Base-by-base conservation (phyloP, 2,888 invertebrate genomes). In the Scaptomyza cyrtandrae region DNA sequence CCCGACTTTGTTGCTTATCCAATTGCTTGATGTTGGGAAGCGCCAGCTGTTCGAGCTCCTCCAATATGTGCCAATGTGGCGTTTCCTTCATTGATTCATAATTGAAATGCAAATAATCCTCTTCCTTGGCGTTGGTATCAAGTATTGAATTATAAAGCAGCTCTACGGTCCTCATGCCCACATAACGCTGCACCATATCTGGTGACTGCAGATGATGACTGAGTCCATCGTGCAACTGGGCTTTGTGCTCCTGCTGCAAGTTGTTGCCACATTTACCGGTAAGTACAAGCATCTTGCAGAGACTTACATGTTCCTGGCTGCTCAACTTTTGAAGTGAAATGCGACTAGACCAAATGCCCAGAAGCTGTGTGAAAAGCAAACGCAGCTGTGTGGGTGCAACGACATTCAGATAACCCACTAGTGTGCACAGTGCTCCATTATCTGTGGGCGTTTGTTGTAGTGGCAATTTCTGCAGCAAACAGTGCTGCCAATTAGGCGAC, bases 161-260 rank as follows among this genome's bases (percentile, higher is more conserved):
- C 87, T 96, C 96, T 0, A 95, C 94, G 0, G 95, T 94, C 29
- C 95, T 94, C 96, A 97, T 97, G 0, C 97, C 97, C 6, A 95
- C 92, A 35, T 93, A 93, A 65, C 96, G 92, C 13, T 95, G 93
- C 44, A 94, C 93, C 31, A 93, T 91, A 31, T 94, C 93, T 0
- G 95, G 91, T 0, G 94, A 94, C 82, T 96, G 95, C 55, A 97
- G 92, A 91, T 97, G 96, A 65, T 94, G 93, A 0, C 95, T 93
- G 80, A 96, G 93, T 0, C 96, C 96, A 31, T 93, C 92, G 74
- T 94, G 94, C 0, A 96, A 84, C 52, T 94, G 93, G 1, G 85
- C 80, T 56, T 90, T 91, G 14, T 89, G 66, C 10, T 75, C 75
- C 14, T 76, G 45, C 1, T 79, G 48, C 16, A 71, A 54, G 11